A percentile compares a stretch with the other conserved stretches of the same genome.
phyloP scores from a whole-genome alignment of 2,888 invertebrate species.

The Ctenicera cuprea region DNA sequence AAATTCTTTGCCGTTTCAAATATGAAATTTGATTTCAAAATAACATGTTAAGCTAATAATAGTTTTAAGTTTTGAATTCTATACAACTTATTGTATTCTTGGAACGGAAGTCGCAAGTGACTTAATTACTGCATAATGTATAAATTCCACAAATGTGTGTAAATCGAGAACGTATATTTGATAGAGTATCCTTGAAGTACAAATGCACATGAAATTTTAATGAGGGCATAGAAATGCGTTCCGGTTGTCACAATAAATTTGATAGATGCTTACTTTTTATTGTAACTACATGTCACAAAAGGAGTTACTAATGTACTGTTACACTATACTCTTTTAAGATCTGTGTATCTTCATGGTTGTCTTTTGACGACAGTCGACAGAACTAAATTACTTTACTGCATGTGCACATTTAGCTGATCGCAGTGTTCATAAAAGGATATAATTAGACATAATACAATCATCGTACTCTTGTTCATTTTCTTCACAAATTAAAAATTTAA shows the following conservation, averaged over 20 bases:
- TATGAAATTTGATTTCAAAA: too few species aligned
- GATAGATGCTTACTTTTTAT: constrained; percentile 59
- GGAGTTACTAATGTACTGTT: constrained; percentile 35
- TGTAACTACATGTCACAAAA: constrained; percentile 40
- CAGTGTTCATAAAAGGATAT: background rate
- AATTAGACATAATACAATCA: background rate
- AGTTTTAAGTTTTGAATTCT: too few species aligned
- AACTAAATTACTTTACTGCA: constrained; percentile 18
- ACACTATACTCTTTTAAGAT: constrained; percentile 10
- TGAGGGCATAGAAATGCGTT: constrained; percentile 42
- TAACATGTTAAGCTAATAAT: too few species aligned
- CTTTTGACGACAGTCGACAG: constrained; percentile 16
- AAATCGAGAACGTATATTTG: background rate
- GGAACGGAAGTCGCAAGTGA: too few species aligned
- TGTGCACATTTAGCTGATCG: background rate
- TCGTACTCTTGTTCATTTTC: too few species aligned
- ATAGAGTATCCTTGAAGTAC: background rate
- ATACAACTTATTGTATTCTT: too few species aligned
- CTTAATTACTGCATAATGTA: too few species aligned
- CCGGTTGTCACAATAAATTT: constrained; percentile 57
- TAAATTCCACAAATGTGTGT: too few species aligned
- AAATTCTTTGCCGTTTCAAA: too few species aligned
- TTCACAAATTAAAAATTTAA: too few species aligned
- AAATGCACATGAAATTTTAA: constrained; percentile 31
- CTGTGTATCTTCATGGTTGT: constrained; percentile 13